Conservation (phyloP, 2,113 vertebrate species). For the Halichoerus grypus region DNA sequence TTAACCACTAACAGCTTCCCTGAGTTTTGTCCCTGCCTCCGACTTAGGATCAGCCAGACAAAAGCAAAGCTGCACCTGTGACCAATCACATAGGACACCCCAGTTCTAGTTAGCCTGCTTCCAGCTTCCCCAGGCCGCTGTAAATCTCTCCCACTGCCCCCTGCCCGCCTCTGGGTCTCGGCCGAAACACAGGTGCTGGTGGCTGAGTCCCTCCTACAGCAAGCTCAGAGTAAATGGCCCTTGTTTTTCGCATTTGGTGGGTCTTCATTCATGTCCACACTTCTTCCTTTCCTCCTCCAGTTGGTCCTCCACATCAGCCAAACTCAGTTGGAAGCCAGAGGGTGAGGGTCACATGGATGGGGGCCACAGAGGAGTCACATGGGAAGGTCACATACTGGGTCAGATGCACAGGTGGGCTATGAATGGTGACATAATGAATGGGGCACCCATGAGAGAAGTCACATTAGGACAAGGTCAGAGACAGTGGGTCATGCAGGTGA, state of each 20-base stretch:
- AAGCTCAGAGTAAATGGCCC: neutral
- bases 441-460: neutral
- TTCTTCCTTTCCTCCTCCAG: neutral
- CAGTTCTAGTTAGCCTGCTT: neutral
- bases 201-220: neutral
- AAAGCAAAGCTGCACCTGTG: neutral
- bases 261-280: neutral
- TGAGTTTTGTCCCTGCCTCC: neutral
- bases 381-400: neutral
- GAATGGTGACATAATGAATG: neutral
- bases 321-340: neutral
- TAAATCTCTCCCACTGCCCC: neutral
- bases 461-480: neutral
- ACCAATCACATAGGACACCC: neutral
- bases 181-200: neutral
- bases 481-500: neutral
- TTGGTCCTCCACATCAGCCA: neutral
- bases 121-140: neutral
- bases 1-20: neutral
- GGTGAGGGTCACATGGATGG: neutral
- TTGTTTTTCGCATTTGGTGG: neutral
- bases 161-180: neutral
- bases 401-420: neutral
- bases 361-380: neutral
- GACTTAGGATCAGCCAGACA: neutral